Percentiles rank a stretch among this genome's conserved stretches.
phyloP scores from a whole-genome alignment of 2,797 vertebrate species.

The Yasuhikotakia modesta region DNA sequence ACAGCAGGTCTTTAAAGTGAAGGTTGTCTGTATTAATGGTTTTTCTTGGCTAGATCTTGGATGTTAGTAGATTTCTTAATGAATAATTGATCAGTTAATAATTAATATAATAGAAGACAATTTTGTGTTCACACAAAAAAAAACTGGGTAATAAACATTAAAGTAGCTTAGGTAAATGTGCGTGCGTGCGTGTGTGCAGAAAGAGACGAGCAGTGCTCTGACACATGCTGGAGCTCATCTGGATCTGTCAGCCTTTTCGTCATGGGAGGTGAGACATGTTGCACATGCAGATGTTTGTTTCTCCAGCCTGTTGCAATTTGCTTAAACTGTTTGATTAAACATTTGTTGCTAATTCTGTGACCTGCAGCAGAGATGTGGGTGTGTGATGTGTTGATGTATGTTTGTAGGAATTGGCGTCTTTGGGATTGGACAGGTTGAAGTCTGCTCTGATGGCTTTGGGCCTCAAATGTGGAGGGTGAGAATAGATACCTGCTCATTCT shows the following conservation, averaged over 20 bases:
- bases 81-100: too few species aligned
- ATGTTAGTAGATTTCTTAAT: too few species aligned
- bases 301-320: neutral
- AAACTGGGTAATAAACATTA: neutral
- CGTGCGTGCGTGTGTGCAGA: constrained; percentile 72
- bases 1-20: too few species aligned
- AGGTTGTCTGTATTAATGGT: too few species aligned
- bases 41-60: too few species aligned
- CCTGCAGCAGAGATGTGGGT: neutral
- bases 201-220: constrained; percentile 96
- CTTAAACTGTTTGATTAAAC: neutral
- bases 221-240: constrained; percentile 96
- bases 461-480: constrained; percentile 97
- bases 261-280: constrained; percentile 87
- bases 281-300: neutral
- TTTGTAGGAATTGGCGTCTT: constrained; percentile 90
- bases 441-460: constrained; percentile 95
- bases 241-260: constrained; percentile 96
- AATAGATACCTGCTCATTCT: neutral
- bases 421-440: constrained; percentile 96
- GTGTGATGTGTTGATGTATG: neutral
- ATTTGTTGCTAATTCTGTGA: neutral
- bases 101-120: too few species aligned
- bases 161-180: neutral
- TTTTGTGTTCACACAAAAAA: too few species aligned